Percentiles rank a stretch among this genome's conserved stretches.
These are phyloP conservation scores for Mythimna impura DNA, from an alignment of 2,888 invertebrate genomes.

Conservation along the genomic window DNA sequence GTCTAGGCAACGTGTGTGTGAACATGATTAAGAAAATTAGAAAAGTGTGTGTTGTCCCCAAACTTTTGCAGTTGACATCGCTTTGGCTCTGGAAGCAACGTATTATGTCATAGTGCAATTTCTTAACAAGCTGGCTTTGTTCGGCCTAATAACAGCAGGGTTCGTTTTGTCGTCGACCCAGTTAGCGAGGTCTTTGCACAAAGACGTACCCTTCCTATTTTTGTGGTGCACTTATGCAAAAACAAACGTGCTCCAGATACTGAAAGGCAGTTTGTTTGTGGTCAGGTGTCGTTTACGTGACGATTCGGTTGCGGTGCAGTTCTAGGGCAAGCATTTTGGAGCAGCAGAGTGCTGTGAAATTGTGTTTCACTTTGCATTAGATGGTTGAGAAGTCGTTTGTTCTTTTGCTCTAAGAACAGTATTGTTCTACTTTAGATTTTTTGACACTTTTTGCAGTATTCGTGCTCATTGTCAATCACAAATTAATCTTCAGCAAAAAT, in stretches of 20 bases:
- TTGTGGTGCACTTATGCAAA: slow-evolving; percentile 73
- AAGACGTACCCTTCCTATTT: slow-evolving; percentile 65
- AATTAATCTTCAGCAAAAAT: not conserved
- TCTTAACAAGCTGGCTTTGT: slow-evolving; percentile 70
- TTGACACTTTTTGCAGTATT: not conserved
- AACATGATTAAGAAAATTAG: slow-evolving; percentile 10
- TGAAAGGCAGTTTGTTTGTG: slow-evolving; percentile 53
- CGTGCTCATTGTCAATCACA: not conserved
- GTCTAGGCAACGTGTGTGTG: not conserved
- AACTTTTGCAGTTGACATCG: slow-evolving; percentile 31
- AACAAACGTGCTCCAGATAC: slow-evolving; percentile 74
- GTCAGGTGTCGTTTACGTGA: slow-evolving; percentile 61
- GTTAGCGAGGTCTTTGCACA: slow-evolving; percentile 65
- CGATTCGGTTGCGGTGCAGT: slow-evolving; percentile 47
- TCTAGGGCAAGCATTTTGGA: slow-evolving; percentile 53
- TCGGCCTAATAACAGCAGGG: slow-evolving; percentile 73
- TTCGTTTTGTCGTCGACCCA: slow-evolving; percentile 71
- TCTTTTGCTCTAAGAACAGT: slow-evolving; percentile 10
- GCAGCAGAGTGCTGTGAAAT: slow-evolving; percentile 46
- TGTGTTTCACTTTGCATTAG: slow-evolving; percentile 50
- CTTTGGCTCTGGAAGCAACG: slow-evolving; percentile 13
- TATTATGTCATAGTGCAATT: slow-evolving; percentile 56
- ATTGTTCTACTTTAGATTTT: slow-evolving; percentile 17
- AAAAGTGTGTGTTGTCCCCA: slow-evolving; percentile 8
- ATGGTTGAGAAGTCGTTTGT: slow-evolving; percentile 16